These are phyloP conservation scores for Dermochelys coriacea DNA, from an alignment of 2,797 vertebrate genomes.

Conservation along the genomic window DNA sequence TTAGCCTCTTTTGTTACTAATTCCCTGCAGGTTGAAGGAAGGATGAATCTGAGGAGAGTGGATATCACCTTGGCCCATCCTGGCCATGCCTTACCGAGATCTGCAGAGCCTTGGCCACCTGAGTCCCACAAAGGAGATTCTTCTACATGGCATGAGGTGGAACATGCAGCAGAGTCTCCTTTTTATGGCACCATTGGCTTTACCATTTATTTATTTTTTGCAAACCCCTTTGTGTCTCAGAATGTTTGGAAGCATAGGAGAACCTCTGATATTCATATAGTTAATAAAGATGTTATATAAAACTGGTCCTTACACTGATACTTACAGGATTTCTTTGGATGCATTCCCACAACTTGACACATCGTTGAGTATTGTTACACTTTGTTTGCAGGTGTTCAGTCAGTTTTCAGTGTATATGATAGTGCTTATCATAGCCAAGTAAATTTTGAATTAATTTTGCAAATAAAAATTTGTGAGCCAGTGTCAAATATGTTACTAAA, in stretches of 20 bases:
- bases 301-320: neutral
- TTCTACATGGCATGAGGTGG: accelerated
- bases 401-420: neutral
- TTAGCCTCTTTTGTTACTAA: constrained; percentile 3
- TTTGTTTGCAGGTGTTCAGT: neutral
- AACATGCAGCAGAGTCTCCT: neutral
- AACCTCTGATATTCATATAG: neutral
- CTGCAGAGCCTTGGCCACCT: neutral
- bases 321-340: neutral
- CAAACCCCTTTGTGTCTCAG: neutral
- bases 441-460: neutral
- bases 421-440: neutral
- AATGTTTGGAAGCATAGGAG: neutral
- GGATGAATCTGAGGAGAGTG: neutral
- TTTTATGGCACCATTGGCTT: neutral
- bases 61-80: neutral
- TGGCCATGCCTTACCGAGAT: neutral
- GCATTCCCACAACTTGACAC: neutral
- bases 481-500: neutral
- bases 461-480: neutral
- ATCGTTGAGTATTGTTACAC: neutral
- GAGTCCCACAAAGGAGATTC: neutral
- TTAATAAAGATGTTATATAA: neutral
- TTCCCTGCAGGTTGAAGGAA: neutral
- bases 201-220: neutral